These are phyloP conservation scores for Eilema griseolum DNA, from an alignment of 2,888 invertebrate genomes.

Conservation along the genomic window DNA sequence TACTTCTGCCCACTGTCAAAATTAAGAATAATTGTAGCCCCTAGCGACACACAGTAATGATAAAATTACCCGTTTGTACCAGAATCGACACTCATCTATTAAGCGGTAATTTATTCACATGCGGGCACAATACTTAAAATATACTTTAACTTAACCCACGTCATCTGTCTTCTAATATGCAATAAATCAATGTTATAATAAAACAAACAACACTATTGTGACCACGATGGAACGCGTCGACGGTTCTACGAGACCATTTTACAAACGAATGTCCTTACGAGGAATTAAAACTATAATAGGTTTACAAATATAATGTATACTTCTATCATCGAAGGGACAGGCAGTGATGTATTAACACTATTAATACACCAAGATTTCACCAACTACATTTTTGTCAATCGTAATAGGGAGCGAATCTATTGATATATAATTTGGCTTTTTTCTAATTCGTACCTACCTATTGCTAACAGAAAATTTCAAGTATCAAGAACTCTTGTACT, in stretches of 20 bases:
- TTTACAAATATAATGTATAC: too few species aligned
- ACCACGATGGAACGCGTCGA: constrained; percentile 67
- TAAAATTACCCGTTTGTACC: constrained; percentile 3
- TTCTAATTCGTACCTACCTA: too few species aligned
- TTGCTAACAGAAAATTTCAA: too few species aligned
- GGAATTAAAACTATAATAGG: not conserved
- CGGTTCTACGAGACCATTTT: constrained; percentile 64
- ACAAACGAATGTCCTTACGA: not conserved
- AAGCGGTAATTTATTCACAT: constrained; percentile 33
- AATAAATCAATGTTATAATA: constrained; percentile 64
- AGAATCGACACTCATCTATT: constrained; percentile 1
- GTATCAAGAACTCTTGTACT: too few species aligned
- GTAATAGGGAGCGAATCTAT: too few species aligned
- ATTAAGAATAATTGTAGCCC: not conserved
- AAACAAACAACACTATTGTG: constrained; percentile 70
- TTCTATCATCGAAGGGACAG: not conserved
- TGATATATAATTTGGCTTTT: too few species aligned
- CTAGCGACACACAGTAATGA: not conserved
- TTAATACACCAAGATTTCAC: too few species aligned
- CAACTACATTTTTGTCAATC: too few species aligned
- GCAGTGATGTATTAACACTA: not conserved
- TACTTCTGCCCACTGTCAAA: not conserved
- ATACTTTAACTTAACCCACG: constrained; percentile 39
- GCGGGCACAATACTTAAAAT: constrained; percentile 25
- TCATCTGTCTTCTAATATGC: constrained; percentile 56